A percentile compares a stretch with the other conserved stretches of the same genome.
These are phyloP conservation scores for Zoroaster sp. DNA, from an alignment of 53 echinoderm and acorn worm species.

Conservation along the genomic window DNA sequence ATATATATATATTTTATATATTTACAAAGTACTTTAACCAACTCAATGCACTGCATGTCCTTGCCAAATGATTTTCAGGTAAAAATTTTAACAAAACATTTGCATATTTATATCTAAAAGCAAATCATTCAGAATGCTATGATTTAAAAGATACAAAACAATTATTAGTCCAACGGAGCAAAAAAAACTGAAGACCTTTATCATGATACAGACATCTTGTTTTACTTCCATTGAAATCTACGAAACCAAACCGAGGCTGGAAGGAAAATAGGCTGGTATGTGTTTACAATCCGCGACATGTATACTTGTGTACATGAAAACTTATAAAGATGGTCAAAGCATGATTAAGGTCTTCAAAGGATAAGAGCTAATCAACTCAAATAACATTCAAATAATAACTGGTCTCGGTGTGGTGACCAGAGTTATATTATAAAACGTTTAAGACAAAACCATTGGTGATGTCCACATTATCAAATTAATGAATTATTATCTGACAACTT, in stretches of 20 bases:
- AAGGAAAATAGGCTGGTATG: background rate
- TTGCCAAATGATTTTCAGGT: background rate
- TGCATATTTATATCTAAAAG: conserved; percentile 17
- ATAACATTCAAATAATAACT: too few species aligned
- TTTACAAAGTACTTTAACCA: conserved; percentile 42
- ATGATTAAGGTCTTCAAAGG: too few species aligned
- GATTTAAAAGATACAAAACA: background rate
- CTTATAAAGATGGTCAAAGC: too few species aligned
- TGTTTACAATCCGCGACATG: too few species aligned
- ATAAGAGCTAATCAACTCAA: too few species aligned
- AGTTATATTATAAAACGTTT: too few species aligned
- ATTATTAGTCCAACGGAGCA: background rate
- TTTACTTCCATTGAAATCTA: background rate
- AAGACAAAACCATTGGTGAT: too few species aligned
- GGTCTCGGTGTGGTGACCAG: too few species aligned
- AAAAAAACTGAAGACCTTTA: background rate
- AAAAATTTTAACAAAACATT: conserved; percentile 7
- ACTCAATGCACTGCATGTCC: conserved; percentile 34
- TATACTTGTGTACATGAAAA: too few species aligned
- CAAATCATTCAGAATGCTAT: background rate
- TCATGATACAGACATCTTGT: background rate
- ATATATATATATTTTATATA: conserved; percentile 36
- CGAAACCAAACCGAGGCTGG: background rate
- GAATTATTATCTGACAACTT: too few species aligned
- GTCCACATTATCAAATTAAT: too few species aligned